Conservation (phyloP, 2,888 invertebrate species). For the Phrixothrix hirtus region DNA sequence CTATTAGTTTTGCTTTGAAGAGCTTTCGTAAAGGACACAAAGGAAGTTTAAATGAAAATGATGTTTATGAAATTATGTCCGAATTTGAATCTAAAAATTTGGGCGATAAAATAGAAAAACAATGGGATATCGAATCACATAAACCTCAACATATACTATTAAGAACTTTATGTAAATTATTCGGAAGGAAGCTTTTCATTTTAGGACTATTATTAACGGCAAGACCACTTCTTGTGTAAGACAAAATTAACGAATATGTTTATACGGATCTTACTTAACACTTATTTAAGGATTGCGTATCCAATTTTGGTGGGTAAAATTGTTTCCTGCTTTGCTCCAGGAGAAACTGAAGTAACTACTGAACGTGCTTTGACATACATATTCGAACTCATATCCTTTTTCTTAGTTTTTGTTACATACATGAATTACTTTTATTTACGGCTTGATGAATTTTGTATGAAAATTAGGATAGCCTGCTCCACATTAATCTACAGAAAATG, state of each 20-base stretch:
- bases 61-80: constrained; percentile 61
- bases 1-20: constrained; percentile 66
- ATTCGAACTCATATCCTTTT: constrained; percentile 41
- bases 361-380: constrained; percentile 70
- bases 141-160: constrained; percentile 9
- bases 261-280: too few relatives aligned
- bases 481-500: constrained; percentile 75
- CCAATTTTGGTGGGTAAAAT: constrained; percentile 59
- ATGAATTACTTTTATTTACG: background rate
- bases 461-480: constrained; percentile 70
- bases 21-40: constrained; percentile 68
- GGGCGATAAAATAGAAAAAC: constrained; percentile 55
- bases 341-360: constrained; percentile 54
- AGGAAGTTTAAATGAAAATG: constrained; percentile 65
- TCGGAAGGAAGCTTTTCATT: constrained; percentile 18
- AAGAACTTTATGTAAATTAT: constrained; percentile 14
- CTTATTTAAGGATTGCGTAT: background rate
- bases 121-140: constrained; percentile 40
- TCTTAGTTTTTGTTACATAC: background rate
- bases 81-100: constrained; percentile 59
- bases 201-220: constrained; percentile 11
- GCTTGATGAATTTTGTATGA: constrained; percentile 70
- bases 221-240: background rate
- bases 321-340: constrained; percentile 67
- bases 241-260: background rate